These are phyloP conservation scores for Zaprionus taronus DNA, from an alignment of 1,140 invertebrate genomes.

Conservation along the genomic window DNA sequence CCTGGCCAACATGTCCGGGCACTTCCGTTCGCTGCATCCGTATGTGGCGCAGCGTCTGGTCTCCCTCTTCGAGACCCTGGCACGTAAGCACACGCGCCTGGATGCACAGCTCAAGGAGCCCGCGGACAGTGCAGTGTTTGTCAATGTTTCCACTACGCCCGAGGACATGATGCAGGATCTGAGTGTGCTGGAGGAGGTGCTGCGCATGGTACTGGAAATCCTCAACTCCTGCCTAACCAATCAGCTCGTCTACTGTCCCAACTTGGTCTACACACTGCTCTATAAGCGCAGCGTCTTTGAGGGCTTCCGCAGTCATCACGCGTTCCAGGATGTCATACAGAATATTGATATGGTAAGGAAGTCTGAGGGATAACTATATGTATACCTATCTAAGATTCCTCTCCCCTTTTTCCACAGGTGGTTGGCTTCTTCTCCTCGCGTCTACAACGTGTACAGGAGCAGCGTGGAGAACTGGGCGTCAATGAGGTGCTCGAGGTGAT, in stretches of 20 bases:
- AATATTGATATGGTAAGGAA: slow-evolving; percentile 96
- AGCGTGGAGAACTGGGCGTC: slow-evolving; percentile 90
- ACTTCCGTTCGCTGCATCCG: slow-evolving; percentile 96
- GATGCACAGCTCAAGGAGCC: slow-evolving; percentile 84
- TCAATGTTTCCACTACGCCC: slow-evolving; percentile 77
- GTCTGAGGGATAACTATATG: not conserved
- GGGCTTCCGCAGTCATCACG: slow-evolving; percentile 92
- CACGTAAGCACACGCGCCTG: slow-evolving; percentile 90
- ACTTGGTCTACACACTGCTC: slow-evolving; percentile 97
- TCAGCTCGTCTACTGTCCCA: slow-evolving; percentile 95
- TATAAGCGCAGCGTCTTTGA: slow-evolving; percentile 97
- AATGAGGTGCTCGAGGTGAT: slow-evolving; percentile 94
- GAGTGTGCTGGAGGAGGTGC: slow-evolving; percentile 97
- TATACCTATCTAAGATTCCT: not conserved
- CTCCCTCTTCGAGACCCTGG: slow-evolving; percentile 94
- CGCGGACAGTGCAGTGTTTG: slow-evolving; percentile 72
- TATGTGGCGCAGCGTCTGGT: slow-evolving; percentile 98
- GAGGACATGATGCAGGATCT: slow-evolving; percentile 92
- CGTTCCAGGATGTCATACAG: slow-evolving; percentile 97
- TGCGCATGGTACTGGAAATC: slow-evolving; percentile 98
- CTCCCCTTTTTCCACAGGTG: slow-evolving; percentile 86
- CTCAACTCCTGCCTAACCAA: slow-evolving; percentile 96
- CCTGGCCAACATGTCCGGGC: slow-evolving; percentile 98
- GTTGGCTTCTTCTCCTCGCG: slow-evolving; percentile 94
- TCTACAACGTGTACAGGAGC: slow-evolving; percentile 88